These are phyloP conservation scores for Zapornia atra DNA, from an alignment of 2,113 vertebrate genomes.

Conservation along the genomic window DNA sequence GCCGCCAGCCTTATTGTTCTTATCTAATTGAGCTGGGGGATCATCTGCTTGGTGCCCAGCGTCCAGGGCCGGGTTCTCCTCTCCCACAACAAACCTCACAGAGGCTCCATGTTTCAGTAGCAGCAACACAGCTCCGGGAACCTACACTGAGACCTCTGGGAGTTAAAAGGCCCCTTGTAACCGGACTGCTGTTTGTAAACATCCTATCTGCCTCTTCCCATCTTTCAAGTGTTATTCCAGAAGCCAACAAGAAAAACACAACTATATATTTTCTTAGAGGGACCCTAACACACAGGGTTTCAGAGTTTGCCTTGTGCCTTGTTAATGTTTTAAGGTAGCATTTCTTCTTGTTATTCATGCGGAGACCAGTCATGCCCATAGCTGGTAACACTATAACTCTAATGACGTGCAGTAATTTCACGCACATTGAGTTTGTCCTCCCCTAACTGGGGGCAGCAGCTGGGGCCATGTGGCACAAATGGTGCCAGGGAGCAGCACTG, in stretches of 20 bases:
- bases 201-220: background rate
- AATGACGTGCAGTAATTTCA: constrained; percentile 73
- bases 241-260: background rate
- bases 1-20: background rate
- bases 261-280: background rate
- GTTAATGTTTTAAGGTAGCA: constrained; percentile 3
- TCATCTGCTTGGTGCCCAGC: background rate
- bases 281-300: background rate
- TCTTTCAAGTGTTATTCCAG: background rate
- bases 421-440: constrained; percentile 69
- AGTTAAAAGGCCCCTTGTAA: background rate
- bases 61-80: background rate
- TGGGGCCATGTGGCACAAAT: constrained; percentile 30
- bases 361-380: constrained; percentile 46
- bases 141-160: background rate
- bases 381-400: constrained; percentile 64
- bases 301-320: background rate
- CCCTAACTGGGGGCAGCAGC: constrained; percentile 67
- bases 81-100: accelerated
- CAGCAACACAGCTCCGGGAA: background rate
- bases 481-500: constrained; percentile 32
- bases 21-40: background rate
- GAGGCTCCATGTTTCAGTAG: accelerated
- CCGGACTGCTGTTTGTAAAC: background rate
- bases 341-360: constrained; percentile 56